Base-by-base conservation (phyloP, 2,113 vertebrate species). In the Sialia sialis region DNA sequence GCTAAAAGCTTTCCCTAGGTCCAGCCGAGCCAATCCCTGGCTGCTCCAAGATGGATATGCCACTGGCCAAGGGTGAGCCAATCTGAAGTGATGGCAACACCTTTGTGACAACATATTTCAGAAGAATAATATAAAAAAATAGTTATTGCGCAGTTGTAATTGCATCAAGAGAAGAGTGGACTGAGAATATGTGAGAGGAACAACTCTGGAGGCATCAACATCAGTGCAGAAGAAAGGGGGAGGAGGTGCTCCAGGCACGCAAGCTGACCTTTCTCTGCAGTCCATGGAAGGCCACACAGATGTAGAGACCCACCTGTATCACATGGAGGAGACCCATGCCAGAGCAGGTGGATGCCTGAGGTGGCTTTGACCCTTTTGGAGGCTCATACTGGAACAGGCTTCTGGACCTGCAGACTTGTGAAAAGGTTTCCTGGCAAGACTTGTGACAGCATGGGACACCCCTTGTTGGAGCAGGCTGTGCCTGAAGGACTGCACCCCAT, bases 251-350 rank as follows among this genome's bases (percentile, higher is more conserved):
- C 34, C 51, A 64, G 41, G 25, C 25, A 39, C 23, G 2, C 0
- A 5, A 75, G 34, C 29, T 39, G n/a, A 74, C 30, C 25, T 41
- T 49, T 26, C 30, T 49, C 43, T 49, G 30, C 36, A 41, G 60
- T 15, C 51, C 0, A 0, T 20, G 13, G 23, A 74, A 6, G 9
- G n/a, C 11, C 18, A 48, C 29, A 66, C 1, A 2, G 60, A 74
- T 34, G 12, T 12, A 49, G 25, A 56, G 43, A 49, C 58, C 16
- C 43, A 41, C 8, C 8, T 30, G 8, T 6, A 41, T 25, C 16
- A 39, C 13, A 3, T 13, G 25, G 52, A 58, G 43, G 30, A 75
- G 36, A 66, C 16, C 13, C 43, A 58, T 1, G 0, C 10, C 10
- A 9, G 25, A 66, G 25, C 16, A 58, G 34, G 16, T 9, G 43